Conservation (phyloP, 2,797 vertebrate genomes). For the Microtus californicus region DNA sequence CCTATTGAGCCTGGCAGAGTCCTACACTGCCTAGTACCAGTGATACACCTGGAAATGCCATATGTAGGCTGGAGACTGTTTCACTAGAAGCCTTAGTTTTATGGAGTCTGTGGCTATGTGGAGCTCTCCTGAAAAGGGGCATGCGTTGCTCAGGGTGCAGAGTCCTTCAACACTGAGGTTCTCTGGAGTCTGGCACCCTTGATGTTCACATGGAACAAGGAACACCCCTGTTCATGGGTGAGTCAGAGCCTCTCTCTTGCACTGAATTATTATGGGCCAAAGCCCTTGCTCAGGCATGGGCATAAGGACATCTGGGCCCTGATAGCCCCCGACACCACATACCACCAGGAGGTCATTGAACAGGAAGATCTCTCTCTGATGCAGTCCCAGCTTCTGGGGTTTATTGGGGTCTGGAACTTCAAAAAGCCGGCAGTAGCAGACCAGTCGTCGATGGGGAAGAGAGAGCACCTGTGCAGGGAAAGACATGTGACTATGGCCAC, state of each 20-base stretch:
- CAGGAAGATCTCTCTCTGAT: constrained; percentile 98
- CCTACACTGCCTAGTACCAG: background rate
- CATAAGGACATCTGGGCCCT: background rate
- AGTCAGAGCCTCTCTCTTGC: background rate
- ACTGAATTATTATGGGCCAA: background rate
- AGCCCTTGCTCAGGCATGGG: background rate
- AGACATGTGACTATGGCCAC: background rate
- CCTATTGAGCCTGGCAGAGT: background rate
- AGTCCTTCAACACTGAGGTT: background rate
- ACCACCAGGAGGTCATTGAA: constrained; percentile 99
- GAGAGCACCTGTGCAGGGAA: constrained; percentile 92
- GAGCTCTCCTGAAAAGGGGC: background rate
- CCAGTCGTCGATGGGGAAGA: constrained; percentile 95
- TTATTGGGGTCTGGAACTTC: constrained; percentile 98
- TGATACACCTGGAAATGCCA: background rate
- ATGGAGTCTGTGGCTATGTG: background rate
- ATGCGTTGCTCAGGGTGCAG: background rate
- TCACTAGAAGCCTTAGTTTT: background rate
- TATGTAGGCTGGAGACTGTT: too few relatives aligned
- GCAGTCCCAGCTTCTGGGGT: constrained; percentile 96
- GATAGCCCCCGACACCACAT: constrained; percentile 72
- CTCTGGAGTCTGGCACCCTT: background rate
- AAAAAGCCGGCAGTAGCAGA: constrained; percentile 98
- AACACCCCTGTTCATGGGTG: background rate
- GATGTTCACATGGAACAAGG: background rate